Conservation (phyloP, 2,888 invertebrate species). For the Hydrotaea cyrtoneurina region DNA sequence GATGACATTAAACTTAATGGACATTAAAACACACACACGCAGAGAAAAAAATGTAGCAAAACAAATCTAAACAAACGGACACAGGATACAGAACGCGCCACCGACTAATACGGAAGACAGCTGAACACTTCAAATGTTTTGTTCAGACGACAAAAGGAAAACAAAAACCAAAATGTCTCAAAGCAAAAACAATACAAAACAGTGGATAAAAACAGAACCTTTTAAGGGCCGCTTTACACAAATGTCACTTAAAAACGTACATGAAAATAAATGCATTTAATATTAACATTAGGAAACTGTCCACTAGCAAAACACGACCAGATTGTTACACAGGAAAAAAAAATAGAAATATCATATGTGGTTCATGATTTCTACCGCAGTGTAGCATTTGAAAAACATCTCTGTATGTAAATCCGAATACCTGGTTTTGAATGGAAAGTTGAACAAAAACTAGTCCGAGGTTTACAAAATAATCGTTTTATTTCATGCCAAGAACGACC, state of each 20-base stretch:
- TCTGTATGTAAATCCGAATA: no score
- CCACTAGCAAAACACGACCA: not conserved
- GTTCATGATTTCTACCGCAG: no score
- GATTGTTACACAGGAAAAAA: no score
- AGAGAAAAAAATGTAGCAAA: conserved; percentile 49
- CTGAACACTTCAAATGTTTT: not conserved
- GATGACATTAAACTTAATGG: conserved; percentile 69
- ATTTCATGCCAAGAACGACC: no score
- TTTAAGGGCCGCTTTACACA: conserved; percentile 64
- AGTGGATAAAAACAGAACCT: conserved; percentile 42
- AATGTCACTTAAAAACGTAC: conserved; percentile 64
- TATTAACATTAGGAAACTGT: conserved; percentile 50
- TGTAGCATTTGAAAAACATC: no score
- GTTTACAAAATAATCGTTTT: no score
- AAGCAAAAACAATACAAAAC: conserved; percentile 39
- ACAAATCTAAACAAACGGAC: conserved; percentile 63
- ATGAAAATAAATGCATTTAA: conserved; percentile 64
- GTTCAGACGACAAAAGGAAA: conserved; percentile 8
- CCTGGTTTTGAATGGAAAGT: no score
- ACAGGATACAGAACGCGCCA: not conserved
- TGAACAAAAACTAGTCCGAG: no score
- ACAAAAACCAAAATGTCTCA: conserved; percentile 41
- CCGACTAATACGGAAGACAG: not conserved
- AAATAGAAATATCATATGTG: no score
- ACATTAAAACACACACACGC: conserved; percentile 20